Conservation (phyloP, 2,888 invertebrate genomes). For the Zygaena filipendulae region DNA sequence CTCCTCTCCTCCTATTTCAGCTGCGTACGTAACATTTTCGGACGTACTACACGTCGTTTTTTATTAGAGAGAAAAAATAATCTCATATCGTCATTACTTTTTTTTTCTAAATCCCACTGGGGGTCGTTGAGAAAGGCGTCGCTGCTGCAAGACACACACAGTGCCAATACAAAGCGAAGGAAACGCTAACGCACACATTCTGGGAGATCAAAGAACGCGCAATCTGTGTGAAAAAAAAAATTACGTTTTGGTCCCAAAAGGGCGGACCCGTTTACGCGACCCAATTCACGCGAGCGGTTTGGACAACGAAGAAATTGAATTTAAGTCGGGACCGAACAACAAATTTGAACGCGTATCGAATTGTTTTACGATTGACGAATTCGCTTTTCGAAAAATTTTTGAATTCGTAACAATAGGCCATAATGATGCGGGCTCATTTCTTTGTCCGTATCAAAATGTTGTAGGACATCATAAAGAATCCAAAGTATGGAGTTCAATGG, state of each 20-base stretch:
- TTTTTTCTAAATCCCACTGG: slow-evolving; percentile 53
- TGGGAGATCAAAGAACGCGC: slow-evolving; percentile 60
- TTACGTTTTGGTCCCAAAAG: slow-evolving; percentile 66
- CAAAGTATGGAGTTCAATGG: slow-evolving; percentile 38
- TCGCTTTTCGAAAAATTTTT: slow-evolving; percentile 61
- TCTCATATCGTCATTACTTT: slow-evolving; percentile 43
- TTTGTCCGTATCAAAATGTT: slow-evolving; percentile 51
- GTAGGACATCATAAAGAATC: slow-evolving; percentile 39
- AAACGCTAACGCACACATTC: slow-evolving; percentile 66
- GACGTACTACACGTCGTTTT: no score
- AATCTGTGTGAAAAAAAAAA: slow-evolving; percentile 67
- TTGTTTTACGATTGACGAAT: slow-evolving; percentile 68
- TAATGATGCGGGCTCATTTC: slow-evolving; percentile 61
- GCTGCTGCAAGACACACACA: slow-evolving; percentile 48
- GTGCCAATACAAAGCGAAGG: slow-evolving; percentile 52
- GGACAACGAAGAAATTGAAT: slow-evolving; percentile 65
- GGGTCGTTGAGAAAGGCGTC: slow-evolving; percentile 40
- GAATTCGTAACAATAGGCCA: slow-evolving; percentile 61
- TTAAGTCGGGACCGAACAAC: slow-evolving; percentile 59
- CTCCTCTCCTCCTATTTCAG: no score
- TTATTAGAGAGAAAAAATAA: slow-evolving; percentile 28
- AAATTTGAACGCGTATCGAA: slow-evolving; percentile 68
- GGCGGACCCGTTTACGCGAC: slow-evolving; percentile 68
- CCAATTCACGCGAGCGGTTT: slow-evolving; percentile 64
- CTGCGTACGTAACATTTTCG: no score